Base-by-base conservation (phyloP, 2,797 vertebrate genomes). In the Halcyon chelicuti region DNA sequence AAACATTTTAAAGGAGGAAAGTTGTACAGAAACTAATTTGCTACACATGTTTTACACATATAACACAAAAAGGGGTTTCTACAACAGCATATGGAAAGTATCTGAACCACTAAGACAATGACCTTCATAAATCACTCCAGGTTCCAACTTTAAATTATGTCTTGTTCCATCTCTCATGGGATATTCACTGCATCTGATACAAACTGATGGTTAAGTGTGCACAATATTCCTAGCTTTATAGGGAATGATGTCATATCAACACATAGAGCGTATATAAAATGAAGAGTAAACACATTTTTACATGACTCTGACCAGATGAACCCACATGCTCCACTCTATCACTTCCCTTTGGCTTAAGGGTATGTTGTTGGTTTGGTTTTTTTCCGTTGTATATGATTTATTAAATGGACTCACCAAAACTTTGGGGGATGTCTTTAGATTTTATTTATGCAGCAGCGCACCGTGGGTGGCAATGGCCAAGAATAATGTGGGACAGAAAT, bases 81-180 rank as follows among this genome's bases (percentile, higher is more conserved):
- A 94, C 76, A 47, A 95, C 91, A 84, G 97, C 98, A 98, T 98
- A 98, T 98, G 98, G 98, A 98, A 98, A 98, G 93, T 97, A 98
- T 98, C 97, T 98, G 97, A 97, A 97, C 94, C 96, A 94, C 94
- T 97, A 98, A 98, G 98, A 98, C 98, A 98, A 98, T 97, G 96
- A 98, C 97, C 96, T 98, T 98, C 98, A 98, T 98, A 98, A 98
- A 98, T 98, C 98, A 98, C 96, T 98, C 94, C 94, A 95, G 94
- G 94, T 96, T 98, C 97, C 95, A 97, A 77, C 93, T 97, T 97
- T 96, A 98, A 98, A 98, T 97, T 98, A 97, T 96, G 92, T 97
- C 97, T 98, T 97, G 94, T 95, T 98, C 97, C 93, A 76, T 96
- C 91, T 97, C 98, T 97, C 97, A 54, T 97, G 98, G 97, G 98